Percentiles rank a stretch among this genome's conserved stretches.
phyloP scores from a whole-genome alignment of 2,113 vertebrate species.

The Ploceus nigricollis region DNA sequence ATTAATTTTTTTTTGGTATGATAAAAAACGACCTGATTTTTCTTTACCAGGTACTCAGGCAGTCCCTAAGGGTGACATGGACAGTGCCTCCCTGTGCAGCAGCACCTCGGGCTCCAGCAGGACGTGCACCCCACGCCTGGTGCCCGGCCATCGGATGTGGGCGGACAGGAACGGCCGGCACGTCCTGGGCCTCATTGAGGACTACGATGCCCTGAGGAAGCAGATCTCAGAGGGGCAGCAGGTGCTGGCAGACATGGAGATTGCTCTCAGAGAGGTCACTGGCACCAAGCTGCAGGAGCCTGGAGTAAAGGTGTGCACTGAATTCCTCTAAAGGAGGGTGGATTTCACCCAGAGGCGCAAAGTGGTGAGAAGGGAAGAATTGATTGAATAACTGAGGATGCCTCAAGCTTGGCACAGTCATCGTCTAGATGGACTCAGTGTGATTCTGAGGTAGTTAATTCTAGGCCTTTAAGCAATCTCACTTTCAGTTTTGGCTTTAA shows the following conservation, averaged over 20 bases:
- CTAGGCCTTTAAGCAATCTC: background rate
- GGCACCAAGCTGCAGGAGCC: background rate
- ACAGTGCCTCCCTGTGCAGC: slow-evolving; percentile 62
- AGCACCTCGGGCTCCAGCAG: slow-evolving; percentile 67
- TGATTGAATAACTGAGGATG: background rate
- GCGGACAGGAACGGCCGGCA: slow-evolving; percentile 80
- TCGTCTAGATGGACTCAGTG: background rate
- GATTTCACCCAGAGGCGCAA: background rate
- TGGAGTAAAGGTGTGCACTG: slow-evolving; percentile 45
- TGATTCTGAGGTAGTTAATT: background rate
- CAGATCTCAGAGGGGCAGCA: slow-evolving; percentile 82
- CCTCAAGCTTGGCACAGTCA: background rate
- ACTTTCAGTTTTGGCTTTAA: background rate
- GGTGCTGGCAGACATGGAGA: slow-evolving; percentile 75
- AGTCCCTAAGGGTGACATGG: slow-evolving; percentile 17
- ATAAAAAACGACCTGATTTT: rapidly evolving
- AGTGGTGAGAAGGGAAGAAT: background rate
- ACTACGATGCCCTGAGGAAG: slow-evolving; percentile 84
- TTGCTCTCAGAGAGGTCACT: slow-evolving; percentile 65
- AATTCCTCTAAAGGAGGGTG: background rate
- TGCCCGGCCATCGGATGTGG: slow-evolving; percentile 81
- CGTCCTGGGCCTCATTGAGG: slow-evolving; percentile 84
- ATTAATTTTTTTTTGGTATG: rapidly evolving
- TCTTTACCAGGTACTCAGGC: background rate
- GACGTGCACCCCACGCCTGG: slow-evolving; percentile 59